Conservation (phyloP, 2,888 invertebrate species). For the Cerceris rybyensis region DNA sequence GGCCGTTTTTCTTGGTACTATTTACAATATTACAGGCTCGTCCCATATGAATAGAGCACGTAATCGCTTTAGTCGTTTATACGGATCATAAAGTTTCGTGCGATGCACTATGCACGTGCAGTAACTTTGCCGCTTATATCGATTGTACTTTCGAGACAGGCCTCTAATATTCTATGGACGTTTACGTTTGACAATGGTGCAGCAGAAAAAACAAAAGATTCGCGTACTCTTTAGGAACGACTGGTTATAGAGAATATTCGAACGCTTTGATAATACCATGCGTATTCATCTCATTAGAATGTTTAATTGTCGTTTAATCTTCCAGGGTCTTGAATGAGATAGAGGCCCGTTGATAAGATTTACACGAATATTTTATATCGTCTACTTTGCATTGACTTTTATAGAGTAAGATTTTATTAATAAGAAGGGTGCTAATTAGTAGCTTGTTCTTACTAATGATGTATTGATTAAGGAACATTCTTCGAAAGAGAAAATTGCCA, state of each 20-base stretch:
- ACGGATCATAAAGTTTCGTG: constrained; percentile 9
- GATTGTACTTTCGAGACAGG: constrained; percentile 33
- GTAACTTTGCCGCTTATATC: constrained; percentile 2
- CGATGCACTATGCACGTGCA: constrained; percentile 13
- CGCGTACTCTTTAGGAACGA: constrained; percentile 17
- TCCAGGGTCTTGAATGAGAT: constrained; percentile 39
- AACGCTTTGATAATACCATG: neutral
- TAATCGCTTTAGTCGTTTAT: constrained; percentile 49
- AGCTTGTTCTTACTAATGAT: constrained; percentile 58
- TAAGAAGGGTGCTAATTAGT: constrained; percentile 63
- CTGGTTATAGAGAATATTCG: neutral
- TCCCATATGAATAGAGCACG: constrained; percentile 22
- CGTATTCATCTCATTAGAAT: constrained; percentile 30
- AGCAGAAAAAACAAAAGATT: constrained; percentile 7
- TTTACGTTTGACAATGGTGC: constrained; percentile 33
- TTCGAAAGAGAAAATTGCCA: constrained; percentile 1
- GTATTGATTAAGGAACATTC: constrained; percentile 17
- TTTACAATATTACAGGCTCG: constrained; percentile 47
- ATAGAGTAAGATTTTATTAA: constrained; percentile 38
- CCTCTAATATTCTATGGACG: constrained; percentile 37
- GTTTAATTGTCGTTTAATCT: constrained; percentile 33
- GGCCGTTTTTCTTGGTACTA: constrained; percentile 36
- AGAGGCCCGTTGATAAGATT: constrained; percentile 35
- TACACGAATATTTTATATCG: constrained; percentile 44
- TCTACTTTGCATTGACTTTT: constrained; percentile 42